Evolutionary conservation across 2,797 vertebrate species (phyloP), one percentile per base, ranked within the genome.

Genomic region (Gobionotothen gibberifrons): DNA sequence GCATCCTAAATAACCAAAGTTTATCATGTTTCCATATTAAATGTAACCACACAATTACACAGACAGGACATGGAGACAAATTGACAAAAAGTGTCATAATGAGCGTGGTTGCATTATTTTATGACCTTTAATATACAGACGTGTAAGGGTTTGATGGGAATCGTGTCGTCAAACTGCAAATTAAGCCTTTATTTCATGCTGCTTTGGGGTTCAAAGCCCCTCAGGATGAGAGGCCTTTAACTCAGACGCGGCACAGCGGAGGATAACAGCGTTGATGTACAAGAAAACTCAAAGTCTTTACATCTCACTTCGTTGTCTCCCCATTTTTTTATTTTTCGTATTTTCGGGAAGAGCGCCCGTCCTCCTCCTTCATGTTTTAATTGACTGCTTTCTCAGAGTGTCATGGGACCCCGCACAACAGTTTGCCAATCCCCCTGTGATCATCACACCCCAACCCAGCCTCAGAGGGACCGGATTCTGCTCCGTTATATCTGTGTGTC

Each of bases 311-410:
- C 26, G 21, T 54, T 19, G 19, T 69, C 52, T 15, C 57, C 15
- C 32, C 32, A 36, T 36, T 53, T 69, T 47, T 79, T 65, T 69
- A 39, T 19, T 69, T 36, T 54, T 42, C 21, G 32, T 44, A 15
- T 79, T 81, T 77, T 60, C 8, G 19, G n/a, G 56, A 43, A 84
- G 71, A 79, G 76, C 49, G 14, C 62, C 36, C 54, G 26, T 88
- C 65, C 62, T 68, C 39, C 59, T 79, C 78, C 78, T 89, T 89
- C 76, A 82, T 81, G 80, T 90, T 92, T 90, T 90, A 90, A 92
- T 89, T 93, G 90, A 88, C 84, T 90, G 76, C 82, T 87, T 80
- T 86, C 81, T 83, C 70, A 43, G 74, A 78, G 83, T 51, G 64
- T 88, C 72, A 43, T 44, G 75, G 70, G 85, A 88, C 83, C 82